A percentile compares a stretch with the other conserved stretches of the same genome.
phyloP scores from a whole-genome alignment of 1,140 invertebrate genomes.

The Drosophila virilis region DNA sequence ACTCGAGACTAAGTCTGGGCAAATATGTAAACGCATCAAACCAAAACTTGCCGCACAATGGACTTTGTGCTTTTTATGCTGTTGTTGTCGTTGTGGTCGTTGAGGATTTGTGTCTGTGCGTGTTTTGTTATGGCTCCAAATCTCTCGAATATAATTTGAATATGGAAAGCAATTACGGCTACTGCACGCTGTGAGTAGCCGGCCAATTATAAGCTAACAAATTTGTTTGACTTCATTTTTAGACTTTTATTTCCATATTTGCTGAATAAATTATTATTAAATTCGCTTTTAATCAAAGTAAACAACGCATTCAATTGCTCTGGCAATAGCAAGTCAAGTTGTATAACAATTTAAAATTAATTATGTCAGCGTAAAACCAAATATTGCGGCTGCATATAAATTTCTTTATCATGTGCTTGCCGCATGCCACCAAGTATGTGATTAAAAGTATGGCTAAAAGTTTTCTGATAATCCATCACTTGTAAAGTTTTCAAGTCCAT shows the following conservation, averaged over 20 bases:
- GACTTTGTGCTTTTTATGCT: constrained; percentile 11
- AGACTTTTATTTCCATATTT: constrained; percentile 12
- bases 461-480: too few species aligned
- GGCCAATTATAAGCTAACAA: constrained; percentile 53
- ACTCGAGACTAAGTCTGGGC: constrained; percentile 1
- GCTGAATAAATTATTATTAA: constrained; percentile 5
- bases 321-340: not conserved
- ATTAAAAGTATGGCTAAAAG: too few species aligned
- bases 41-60: constrained; percentile 4
- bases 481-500: too few species aligned
- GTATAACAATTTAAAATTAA: constrained; percentile 3
- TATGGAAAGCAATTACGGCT: constrained; percentile 63
- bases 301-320: constrained; percentile 13
- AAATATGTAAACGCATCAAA: not conserved
- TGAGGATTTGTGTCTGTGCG: constrained; percentile 2
- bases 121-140: constrained; percentile 28
- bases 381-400: not conserved
- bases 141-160: constrained; percentile 65
- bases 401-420: not conserved
- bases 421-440: too few species aligned
- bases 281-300: constrained; percentile 1
- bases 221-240: constrained; percentile 30
- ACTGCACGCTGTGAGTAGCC: constrained; percentile 27
- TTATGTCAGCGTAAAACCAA: constrained; percentile 11
- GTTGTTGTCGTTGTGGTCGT: not conserved